Evolutionary conservation across 2,888 invertebrate species (phyloP), one percentile per base, ranked within the genome.

Genomic region (Masnerella sp.): DNA sequence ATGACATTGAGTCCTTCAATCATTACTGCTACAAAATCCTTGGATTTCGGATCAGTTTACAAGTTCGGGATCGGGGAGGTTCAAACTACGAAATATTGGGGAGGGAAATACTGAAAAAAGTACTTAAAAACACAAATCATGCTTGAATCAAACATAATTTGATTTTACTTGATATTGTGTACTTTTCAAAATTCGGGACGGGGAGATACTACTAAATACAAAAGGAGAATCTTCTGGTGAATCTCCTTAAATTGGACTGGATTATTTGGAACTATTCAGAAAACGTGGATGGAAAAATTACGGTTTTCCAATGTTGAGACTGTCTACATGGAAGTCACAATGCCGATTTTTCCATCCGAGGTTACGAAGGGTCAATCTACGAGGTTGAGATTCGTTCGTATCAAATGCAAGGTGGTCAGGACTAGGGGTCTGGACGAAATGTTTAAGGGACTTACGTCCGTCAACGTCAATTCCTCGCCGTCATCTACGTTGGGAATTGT

Each of bases 401-500:
- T 34, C 40, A 62, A 52, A 47, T 73, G 67, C 70, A 64, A 30
- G 34, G 18, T 17, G 8, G 17, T 7, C 20, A 32, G 14, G 45
- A n/a, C n/a, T 17, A 2, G 47, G 67, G 70, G 25, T n/a, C 5
- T 5, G 36, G 68, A 12, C 20, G 38, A 32, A 36, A 15, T 15
- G 9, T 36, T 49, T 34, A 52, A 47, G 18, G 80, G 82, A 95
- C 96, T 96, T 94, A 96, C 96, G 90, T 96, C 96, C 83, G 96
- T 95, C 84, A 95, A 90, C 75, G 76, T 22, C 91, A 93, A 94
- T 93, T 99, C 98, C 89, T 98, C 98, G 86, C 92, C 93, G 89
- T 99, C 99, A 90, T 99, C 97, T 84, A 99, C 93, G 89, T 92
- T 93, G 85, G 98, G 96, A 89, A 99, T 98, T 85, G 93, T 94